phyloP scores from a whole-genome alignment of 2,888 invertebrate species.

The Caenorhabditis sp. region DNA sequence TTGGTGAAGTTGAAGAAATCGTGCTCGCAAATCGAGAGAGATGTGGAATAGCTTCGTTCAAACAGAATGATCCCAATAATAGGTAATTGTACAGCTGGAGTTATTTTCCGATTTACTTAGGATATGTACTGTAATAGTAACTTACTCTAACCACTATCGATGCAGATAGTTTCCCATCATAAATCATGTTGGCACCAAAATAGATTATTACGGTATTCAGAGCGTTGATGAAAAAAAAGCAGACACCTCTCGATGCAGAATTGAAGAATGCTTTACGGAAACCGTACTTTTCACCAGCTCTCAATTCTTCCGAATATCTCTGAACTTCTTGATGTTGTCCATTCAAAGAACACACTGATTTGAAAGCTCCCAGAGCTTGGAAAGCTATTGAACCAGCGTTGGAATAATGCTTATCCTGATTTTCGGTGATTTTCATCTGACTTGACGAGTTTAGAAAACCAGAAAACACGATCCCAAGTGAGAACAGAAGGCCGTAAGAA shows the following conservation, averaged over 20 bases:
- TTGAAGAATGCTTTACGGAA: slow-evolving; percentile 74
- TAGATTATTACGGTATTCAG: slow-evolving; percentile 78
- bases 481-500: slow-evolving; percentile 81
- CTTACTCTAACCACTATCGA: slow-evolving; percentile 36
- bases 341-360: slow-evolving; percentile 56
- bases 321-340: slow-evolving; percentile 56
- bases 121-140: too few species aligned
- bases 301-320: slow-evolving; percentile 71
- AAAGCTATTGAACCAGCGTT: slow-evolving; percentile 55
- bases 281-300: slow-evolving; percentile 72
- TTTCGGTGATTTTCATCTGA: slow-evolving; percentile 34
- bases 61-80: slow-evolving; percentile 42
- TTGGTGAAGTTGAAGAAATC: slow-evolving; percentile 39
- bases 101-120: too few species aligned
- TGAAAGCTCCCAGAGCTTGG: slow-evolving; percentile 42
- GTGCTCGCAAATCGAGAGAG: slow-evolving; percentile 33
- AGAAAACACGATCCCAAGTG: slow-evolving; percentile 76
- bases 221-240: slow-evolving; percentile 82
- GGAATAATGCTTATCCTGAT: slow-evolving; percentile 39
- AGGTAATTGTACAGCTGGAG: slow-evolving; percentile 42
- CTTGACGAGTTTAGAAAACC: slow-evolving; percentile 75
- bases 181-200: slow-evolving; percentile 73
- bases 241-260: slow-evolving; percentile 81
- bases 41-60: slow-evolving; percentile 45
- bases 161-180: slow-evolving; percentile 31